Evolutionary conservation across 2,113 vertebrate species (phyloP).

Genomic region (Apodemus sylvaticus): DNA sequence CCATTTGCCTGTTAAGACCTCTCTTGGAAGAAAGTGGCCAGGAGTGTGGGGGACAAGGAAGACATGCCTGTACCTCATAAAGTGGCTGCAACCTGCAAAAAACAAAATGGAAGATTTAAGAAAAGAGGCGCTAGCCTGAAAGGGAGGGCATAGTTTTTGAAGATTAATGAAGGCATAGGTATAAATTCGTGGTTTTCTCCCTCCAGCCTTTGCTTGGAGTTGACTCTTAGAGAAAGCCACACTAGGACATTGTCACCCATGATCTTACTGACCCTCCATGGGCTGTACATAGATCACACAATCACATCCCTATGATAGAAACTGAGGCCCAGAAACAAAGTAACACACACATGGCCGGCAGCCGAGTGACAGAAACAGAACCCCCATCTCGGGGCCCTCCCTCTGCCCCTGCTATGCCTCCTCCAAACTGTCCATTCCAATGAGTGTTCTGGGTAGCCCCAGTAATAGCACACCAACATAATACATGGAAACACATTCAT

Average conservation of each 20-base stretch:
- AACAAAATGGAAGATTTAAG: background rate
- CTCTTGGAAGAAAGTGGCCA: too few species aligned
- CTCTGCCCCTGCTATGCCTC: background rate
- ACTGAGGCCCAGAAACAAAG: background rate
- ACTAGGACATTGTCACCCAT: background rate
- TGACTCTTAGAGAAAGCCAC: background rate
- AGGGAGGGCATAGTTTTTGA: background rate
- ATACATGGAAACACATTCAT: background rate
- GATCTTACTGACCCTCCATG: background rate
- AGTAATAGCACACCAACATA: rapidly evolving
- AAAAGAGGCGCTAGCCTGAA: background rate
- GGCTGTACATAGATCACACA: background rate
- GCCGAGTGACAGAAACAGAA: background rate
- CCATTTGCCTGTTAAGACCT: background rate
- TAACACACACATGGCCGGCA: too few species aligned
- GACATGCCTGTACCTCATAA: rapidly evolving
- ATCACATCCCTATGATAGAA: background rate
- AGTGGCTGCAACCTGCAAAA: background rate
- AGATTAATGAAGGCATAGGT: background rate
- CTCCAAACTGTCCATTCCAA: background rate
- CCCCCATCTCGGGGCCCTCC: too few species aligned
- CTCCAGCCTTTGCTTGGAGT: background rate
- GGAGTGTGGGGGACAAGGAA: background rate
- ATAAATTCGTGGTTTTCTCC: background rate
- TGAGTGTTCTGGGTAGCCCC: background rate